phyloP scores from a whole-genome alignment of 35 echinoderm and acorn worm genomes.

The Apostichopus japonicus region DNA sequence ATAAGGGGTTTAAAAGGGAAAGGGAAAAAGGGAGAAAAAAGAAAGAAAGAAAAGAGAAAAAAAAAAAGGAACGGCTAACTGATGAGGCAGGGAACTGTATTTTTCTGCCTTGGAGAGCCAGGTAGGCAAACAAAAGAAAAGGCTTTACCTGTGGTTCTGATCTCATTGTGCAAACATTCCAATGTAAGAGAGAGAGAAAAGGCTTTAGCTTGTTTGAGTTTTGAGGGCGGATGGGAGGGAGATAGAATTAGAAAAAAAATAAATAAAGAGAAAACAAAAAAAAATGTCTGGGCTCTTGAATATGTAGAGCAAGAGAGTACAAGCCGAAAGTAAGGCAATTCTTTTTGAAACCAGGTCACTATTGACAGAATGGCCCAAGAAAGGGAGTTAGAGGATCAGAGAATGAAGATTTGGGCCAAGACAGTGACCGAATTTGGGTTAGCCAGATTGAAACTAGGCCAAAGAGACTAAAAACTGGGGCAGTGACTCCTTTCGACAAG shows the following conservation, averaged over 20 bases:
- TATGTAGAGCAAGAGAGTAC: constrained; percentile 58
- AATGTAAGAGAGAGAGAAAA: constrained; percentile 33
- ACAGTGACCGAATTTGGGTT: constrained; percentile 58
- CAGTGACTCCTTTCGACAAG: constrained; percentile 55
- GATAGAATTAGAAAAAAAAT: constrained; percentile 45
- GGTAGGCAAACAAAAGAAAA: constrained; percentile 56
- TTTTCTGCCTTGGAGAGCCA: constrained; percentile 55
- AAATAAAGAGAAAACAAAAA: constrained; percentile 35
- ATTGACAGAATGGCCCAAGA: constrained; percentile 62
- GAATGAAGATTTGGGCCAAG: constrained; percentile 50
- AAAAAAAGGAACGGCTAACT: background rate
- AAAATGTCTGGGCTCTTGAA: constrained; percentile 45
- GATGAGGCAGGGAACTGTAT: background rate
- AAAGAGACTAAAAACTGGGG: constrained; percentile 58
- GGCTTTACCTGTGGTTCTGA: constrained; percentile 47
- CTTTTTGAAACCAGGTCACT: constrained; percentile 59
- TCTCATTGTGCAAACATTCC: constrained; percentile 58
- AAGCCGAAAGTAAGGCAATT: constrained; percentile 58
- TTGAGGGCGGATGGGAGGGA: constrained; percentile 46
- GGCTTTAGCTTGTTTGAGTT: constrained; percentile 53
- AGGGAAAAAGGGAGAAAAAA: background rate
- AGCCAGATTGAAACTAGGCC: constrained; percentile 53
- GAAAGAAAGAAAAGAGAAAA: background rate
- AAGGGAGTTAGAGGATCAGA: constrained; percentile 56
- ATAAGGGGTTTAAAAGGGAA: constrained; percentile 34